A percentile compares a stretch with the other conserved stretches of the same genome.
Evolutionary conservation across 1,140 invertebrate species (phyloP).

Genomic region (Delia radicum): DNA sequence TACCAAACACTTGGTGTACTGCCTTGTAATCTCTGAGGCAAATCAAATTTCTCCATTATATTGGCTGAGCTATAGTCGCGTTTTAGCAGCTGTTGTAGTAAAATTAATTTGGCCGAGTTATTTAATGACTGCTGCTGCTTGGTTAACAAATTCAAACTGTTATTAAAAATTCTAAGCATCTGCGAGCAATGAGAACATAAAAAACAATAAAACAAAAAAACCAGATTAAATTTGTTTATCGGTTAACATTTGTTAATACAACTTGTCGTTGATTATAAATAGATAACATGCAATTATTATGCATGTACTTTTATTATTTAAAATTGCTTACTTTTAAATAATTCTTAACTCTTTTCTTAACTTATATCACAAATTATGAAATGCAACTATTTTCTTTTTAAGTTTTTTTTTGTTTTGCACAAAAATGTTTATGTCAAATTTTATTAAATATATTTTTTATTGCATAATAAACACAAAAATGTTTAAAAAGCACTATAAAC

Average conservation of each 20-base stretch:
- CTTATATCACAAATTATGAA: slow-evolving; percentile 11
- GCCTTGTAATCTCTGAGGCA: slow-evolving; percentile 63
- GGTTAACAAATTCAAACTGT: not conserved
- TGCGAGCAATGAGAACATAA: not conserved
- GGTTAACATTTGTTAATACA: too few relatives aligned
- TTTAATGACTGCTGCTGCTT: not conserved
- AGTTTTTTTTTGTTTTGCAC: not conserved
- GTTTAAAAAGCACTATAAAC: not conserved
- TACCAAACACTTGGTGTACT: slow-evolving; percentile 64
- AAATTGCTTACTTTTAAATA: not conserved
- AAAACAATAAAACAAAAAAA: not conserved
- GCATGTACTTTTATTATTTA: not conserved
- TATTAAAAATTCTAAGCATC: slow-evolving; percentile 10
- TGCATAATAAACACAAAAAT: not conserved
- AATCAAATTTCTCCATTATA: slow-evolving; percentile 60
- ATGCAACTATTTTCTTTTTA: not conserved
- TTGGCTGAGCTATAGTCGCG: not conserved
- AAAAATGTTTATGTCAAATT: not conserved
- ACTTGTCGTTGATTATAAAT: too few relatives aligned
- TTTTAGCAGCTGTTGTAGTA: slow-evolving; percentile 15
- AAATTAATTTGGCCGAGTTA: not conserved
- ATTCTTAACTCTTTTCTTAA: not conserved
- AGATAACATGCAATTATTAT: not conserved
- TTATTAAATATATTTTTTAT: not conserved
- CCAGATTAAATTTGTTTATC: not conserved